phyloP scores from a whole-genome alignment of 2,797 vertebrate genomes.

The Percopsis omiscomaycus region DNA sequence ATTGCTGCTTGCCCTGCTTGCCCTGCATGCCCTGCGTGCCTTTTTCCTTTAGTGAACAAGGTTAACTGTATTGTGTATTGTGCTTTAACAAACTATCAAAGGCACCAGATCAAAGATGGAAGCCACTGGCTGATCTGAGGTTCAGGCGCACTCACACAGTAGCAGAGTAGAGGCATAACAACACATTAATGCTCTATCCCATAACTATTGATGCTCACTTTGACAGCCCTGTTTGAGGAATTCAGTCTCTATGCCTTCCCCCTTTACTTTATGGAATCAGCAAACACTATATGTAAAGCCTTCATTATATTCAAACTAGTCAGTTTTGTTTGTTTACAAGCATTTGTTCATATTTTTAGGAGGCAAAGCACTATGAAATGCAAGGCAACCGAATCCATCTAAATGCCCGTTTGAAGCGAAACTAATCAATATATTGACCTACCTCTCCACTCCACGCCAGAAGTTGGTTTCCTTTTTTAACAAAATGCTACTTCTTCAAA shows the following conservation, averaged over 20 bases:
- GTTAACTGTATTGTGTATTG: slow-evolving; percentile 23
- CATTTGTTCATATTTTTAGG: too few species aligned
- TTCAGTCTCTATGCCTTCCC: neutral
- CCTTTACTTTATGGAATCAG: neutral
- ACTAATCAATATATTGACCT: neutral
- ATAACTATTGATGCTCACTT: neutral
- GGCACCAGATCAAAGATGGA: slow-evolving; percentile 17
- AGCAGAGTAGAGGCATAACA: slow-evolving; percentile 16
- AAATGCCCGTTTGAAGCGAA: neutral
- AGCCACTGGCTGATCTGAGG: slow-evolving; percentile 24
- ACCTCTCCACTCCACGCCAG: neutral
- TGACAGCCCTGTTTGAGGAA: slow-evolving; percentile 8
- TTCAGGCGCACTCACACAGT: slow-evolving; percentile 4
- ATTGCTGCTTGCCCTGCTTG: neutral
- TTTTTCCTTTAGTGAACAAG: slow-evolving; percentile 7
- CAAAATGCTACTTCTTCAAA: too few species aligned
- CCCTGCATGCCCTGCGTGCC: neutral
- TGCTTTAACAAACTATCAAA: slow-evolving; percentile 21
- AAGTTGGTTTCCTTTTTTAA: too few species aligned
- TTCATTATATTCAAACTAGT: neutral
- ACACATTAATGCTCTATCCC: slow-evolving; percentile 9
- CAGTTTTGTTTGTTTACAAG: too few species aligned
- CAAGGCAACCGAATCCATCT: too few species aligned
- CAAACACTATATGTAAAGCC: neutral
- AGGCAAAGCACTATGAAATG: too few species aligned